Percentiles rank a stretch among this genome's conserved stretches.
These are phyloP conservation scores for Homarus americanus DNA, from an alignment of 1,140 invertebrate species.

Conservation along the genomic window DNA sequence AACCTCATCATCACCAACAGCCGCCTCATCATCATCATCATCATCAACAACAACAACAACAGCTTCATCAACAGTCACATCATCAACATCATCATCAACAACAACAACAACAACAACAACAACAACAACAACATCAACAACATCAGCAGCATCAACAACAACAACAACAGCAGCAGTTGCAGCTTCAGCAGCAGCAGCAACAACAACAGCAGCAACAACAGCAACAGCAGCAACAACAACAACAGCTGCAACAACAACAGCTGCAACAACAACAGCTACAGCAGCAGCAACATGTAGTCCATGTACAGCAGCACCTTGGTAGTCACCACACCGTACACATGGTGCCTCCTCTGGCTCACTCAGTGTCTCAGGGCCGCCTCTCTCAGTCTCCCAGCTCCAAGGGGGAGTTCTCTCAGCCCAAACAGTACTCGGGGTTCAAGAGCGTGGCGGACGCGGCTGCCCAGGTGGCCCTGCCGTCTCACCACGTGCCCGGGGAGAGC, in stretches of 20 bases:
- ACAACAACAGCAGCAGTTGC: constrained; percentile 35
- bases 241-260: constrained; percentile 36
- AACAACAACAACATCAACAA: constrained; percentile 23
- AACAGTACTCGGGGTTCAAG: constrained; percentile 60
- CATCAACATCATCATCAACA: constrained; percentile 22
- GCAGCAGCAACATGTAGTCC: constrained; percentile 62
- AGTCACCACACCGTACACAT: constrained; percentile 43
- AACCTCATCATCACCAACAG: constrained; percentile 35
- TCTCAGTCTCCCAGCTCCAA: constrained; percentile 64
- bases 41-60: constrained; percentile 22
- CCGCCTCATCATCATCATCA: constrained; percentile 36
- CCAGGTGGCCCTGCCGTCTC: constrained; percentile 69
- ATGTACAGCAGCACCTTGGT: constrained; percentile 25
- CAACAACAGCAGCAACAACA: constrained; percentile 41
- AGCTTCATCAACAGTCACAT: constrained; percentile 36
- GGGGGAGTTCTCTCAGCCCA: constrained; percentile 48
- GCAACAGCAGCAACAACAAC: constrained; percentile 27
- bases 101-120: constrained; percentile 27
- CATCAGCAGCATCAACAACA: constrained; percentile 35
- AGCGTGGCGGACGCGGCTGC: constrained; percentile 69
- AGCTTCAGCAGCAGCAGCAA: constrained; percentile 47
- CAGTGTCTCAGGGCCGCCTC: constrained; percentile 59
- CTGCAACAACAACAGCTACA: constrained; percentile 37
- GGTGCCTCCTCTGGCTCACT: constrained; percentile 62
- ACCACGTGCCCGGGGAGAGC: constrained; percentile 54